These are phyloP conservation scores for Epinotia demarniana DNA, from an alignment of 2,888 invertebrate species.

Conservation along the genomic window DNA sequence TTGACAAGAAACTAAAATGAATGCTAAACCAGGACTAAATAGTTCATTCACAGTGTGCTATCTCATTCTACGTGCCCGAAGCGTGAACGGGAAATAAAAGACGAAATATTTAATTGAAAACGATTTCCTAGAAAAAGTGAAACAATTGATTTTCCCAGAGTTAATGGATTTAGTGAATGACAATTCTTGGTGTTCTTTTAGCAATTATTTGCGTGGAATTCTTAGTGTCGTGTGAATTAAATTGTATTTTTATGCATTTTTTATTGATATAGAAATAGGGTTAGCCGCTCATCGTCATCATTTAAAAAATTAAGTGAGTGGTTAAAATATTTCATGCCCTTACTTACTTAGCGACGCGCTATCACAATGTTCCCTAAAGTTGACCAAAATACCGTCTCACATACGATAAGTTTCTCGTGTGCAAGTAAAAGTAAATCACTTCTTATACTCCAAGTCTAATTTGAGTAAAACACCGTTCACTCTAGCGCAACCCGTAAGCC, in stretches of 20 bases:
- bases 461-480: conserved; percentile 1
- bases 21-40: conserved; percentile 54
- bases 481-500: conserved; percentile 7
- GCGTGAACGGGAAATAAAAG: conserved; percentile 49
- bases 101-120: conserved; percentile 53
- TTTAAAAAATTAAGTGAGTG: too few species aligned
- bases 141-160: conserved; percentile 49
- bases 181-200: conserved; percentile 5
- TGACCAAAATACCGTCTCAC: too few species aligned
- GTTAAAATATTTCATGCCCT: too few species aligned
- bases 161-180: conserved; percentile 17
- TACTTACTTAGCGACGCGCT: too few species aligned
- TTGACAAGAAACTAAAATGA: conserved; percentile 45
- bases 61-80: conserved; percentile 53
- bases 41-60: conserved; percentile 47
- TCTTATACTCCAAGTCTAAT: not conserved
- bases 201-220: not conserved
- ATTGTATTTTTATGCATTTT: too few species aligned
- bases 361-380: too few species aligned
- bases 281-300: too few species aligned
- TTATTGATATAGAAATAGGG: too few species aligned
- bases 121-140: conserved; percentile 51
- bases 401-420: too few species aligned
- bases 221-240: too few species aligned
- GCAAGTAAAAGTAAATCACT: not conserved